Conservation (phyloP, 2,113 vertebrate species). For the Syngnathus scovelli region DNA sequence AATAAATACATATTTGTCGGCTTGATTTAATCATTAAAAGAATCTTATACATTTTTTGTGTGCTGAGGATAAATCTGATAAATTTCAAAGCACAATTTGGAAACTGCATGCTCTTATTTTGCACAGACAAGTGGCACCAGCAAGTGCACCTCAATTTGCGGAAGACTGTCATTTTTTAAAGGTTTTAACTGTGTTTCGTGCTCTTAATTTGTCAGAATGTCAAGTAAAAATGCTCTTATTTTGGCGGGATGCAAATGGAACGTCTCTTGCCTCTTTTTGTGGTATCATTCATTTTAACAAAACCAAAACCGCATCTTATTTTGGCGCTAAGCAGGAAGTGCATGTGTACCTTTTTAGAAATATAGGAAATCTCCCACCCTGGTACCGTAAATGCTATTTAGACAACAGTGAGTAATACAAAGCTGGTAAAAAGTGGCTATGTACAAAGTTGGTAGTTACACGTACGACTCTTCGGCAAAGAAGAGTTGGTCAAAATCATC, state of each 20-base stretch:
- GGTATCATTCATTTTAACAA: not conserved
- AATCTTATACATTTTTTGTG: not conserved
- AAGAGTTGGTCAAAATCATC: conserved; percentile 78
- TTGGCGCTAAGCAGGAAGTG: conserved; percentile 1
- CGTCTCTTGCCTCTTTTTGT: not conserved
- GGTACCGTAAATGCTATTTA: conserved; percentile 14
- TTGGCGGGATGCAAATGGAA: not conserved
- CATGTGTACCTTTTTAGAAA: conserved; percentile 22
- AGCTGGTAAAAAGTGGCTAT: not conserved
- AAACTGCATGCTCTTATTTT: not conserved
- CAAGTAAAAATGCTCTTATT: not conserved
- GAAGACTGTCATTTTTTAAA: not conserved
- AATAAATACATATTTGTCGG: conserved; percentile 28
- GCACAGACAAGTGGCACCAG: not conserved
- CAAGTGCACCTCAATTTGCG: not conserved
- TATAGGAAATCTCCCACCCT: not conserved
- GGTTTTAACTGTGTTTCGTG: not conserved
- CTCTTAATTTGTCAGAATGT: not conserved
- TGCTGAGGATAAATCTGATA: not conserved
- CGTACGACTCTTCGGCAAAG: conserved; percentile 74
- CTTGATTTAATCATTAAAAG: conserved; percentile 11
- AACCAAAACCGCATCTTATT: not conserved
- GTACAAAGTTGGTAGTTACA: conserved; percentile 42
- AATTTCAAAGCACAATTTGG: not conserved
- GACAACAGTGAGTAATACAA: conserved; percentile 5